Conservation (phyloP, 2,797 vertebrate genomes). For the Tapera naevia region DNA sequence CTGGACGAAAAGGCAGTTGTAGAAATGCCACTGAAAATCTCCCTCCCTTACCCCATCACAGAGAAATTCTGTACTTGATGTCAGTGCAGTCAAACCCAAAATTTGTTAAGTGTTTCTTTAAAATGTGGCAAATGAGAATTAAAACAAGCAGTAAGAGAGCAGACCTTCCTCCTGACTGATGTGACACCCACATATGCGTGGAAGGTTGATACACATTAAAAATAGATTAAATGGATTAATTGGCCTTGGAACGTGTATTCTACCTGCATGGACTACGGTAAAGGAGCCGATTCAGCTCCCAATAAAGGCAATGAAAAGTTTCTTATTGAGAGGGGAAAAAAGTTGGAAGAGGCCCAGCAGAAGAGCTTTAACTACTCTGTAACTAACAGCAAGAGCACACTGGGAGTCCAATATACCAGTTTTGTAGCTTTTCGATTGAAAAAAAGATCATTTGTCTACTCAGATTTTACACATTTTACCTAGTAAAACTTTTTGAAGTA, state of each 20-base stretch:
- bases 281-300: not conserved
- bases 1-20: not conserved
- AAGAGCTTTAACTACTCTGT: not conserved
- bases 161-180: not conserved
- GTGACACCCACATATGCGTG: not conserved
- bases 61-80: fast-evolving
- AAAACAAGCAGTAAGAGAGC: not conserved
- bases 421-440: not conserved
- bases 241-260: not conserved
- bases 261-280: fast-evolving
- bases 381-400: not conserved
- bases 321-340: not conserved
- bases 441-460: not conserved
- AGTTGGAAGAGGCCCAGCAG: not conserved
- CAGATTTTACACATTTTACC: not conserved
- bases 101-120: not conserved
- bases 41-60: not conserved
- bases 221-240: not conserved
- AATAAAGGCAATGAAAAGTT: not conserved
- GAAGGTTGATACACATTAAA: not conserved
- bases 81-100: not conserved
- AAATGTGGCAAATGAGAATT: not conserved
- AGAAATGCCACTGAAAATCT: not conserved
- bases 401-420: not conserved
- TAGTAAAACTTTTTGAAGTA: not conserved